Percentiles rank a stretch among this genome's conserved stretches.
Conservation (phyloP, 2,888 invertebrate genomes). For the Amblyteles armatorius region DNA sequence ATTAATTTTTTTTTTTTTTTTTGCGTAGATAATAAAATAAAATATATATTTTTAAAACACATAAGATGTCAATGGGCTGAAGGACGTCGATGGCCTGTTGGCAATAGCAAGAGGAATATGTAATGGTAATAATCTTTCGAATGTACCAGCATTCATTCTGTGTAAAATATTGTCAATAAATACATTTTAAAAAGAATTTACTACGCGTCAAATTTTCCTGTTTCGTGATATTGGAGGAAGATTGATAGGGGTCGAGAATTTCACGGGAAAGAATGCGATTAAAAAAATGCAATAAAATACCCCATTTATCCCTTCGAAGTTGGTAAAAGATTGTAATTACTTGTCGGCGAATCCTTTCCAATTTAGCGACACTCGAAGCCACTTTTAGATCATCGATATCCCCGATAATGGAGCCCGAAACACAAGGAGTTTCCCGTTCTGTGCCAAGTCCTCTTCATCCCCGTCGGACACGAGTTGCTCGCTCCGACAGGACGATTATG, state of each 20-base stretch:
- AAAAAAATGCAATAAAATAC: neutral
- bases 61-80: no score
- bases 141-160: no score
- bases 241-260: neutral
- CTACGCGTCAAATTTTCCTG: no score
- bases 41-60: no score
- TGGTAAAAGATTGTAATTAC: neutral
- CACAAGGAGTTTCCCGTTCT: slow-evolving; percentile 20
- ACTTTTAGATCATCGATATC: neutral
- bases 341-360: neutral
- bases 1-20: no score
- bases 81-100: no score
- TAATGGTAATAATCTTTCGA: no score
- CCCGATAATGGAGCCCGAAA: neutral
- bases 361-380: neutral
- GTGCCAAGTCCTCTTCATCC: slow-evolving; percentile 57
- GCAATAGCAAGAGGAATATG: no score
- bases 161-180: no score
- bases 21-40: no score
- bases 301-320: neutral
- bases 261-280: neutral
- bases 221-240: no score
- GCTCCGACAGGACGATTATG: slow-evolving; percentile 79
- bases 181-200: no score
- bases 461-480: slow-evolving; percentile 57